These are phyloP conservation scores for Globodera rostochiensis DNA, from an alignment of 1,140 invertebrate genomes.

Conservation along the genomic window DNA sequence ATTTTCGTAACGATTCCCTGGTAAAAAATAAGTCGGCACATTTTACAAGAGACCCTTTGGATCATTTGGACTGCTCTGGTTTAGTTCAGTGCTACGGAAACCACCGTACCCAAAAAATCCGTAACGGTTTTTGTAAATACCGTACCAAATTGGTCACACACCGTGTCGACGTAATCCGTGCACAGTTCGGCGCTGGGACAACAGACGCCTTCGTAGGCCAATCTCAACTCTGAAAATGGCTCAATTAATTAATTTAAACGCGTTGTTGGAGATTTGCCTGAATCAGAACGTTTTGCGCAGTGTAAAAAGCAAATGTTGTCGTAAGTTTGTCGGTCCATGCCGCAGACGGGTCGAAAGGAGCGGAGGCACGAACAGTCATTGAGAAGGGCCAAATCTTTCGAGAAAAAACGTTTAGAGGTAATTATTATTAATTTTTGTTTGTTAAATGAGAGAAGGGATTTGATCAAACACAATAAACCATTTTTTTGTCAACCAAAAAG, in stretches of 20 bases:
- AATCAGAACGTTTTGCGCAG: slow-evolving; percentile 23
- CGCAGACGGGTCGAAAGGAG: slow-evolving; percentile 44
- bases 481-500: too few relatives aligned
- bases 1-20: slow-evolving; percentile 38
- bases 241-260: slow-evolving; percentile 18
- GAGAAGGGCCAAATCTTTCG: slow-evolving; percentile 14
- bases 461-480: too few relatives aligned
- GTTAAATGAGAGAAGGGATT: background rate
- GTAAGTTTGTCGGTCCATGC: slow-evolving; percentile 43
- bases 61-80: too few relatives aligned
- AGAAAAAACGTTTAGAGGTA: background rate
- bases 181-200: slow-evolving; percentile 42
- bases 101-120: too few relatives aligned
- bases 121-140: background rate
- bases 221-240: slow-evolving; percentile 29
- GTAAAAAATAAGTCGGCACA: background rate
- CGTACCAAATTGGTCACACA: slow-evolving; percentile 48
- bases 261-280: slow-evolving; percentile 8
- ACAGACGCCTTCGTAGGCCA: slow-evolving; percentile 45
- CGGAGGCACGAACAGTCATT: slow-evolving; percentile 37
- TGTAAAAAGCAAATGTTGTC: slow-evolving; percentile 41
- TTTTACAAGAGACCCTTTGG: too few relatives aligned
- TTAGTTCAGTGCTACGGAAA: too few relatives aligned
- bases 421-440: background rate
- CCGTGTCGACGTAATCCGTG: slow-evolving; percentile 35